These are phyloP conservation scores for Scaptomyza hsui DNA, from an alignment of 1,140 invertebrate genomes.

Conservation along the genomic window DNA sequence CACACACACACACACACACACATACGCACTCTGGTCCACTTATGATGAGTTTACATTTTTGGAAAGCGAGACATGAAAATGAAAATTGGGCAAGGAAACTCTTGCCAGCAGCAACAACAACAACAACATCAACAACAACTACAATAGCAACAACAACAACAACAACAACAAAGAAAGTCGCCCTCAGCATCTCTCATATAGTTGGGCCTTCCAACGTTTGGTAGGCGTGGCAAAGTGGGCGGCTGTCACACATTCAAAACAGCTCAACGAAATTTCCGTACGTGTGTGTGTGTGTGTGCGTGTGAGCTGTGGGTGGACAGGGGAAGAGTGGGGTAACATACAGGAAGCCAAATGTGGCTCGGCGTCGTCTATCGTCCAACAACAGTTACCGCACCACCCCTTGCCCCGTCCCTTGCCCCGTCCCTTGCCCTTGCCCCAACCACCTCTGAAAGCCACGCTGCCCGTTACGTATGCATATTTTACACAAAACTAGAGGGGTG, in stretches of 20 bases:
- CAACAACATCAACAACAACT: too few species aligned
- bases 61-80: conserved; percentile 61
- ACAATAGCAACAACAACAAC: conserved; percentile 5
- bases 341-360: conserved; percentile 80
- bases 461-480: conserved; percentile 80
- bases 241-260: conserved; percentile 80
- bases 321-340: conserved; percentile 2
- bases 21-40: conserved; percentile 68
- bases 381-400: conserved; percentile 5
- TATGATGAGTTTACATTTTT: conserved; percentile 82
- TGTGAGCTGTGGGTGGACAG: background rate
- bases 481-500: conserved; percentile 6
- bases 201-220: conserved; percentile 5
- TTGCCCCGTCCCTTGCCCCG: conserved; percentile 6
- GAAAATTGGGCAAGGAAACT: conserved; percentile 70
- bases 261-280: conserved; percentile 54
- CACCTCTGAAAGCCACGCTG: conserved; percentile 30
- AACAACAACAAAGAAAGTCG: conserved; percentile 32
- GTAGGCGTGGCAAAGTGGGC: conserved; percentile 38
- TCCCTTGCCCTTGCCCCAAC: background rate
- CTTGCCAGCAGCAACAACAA: conserved; percentile 34
- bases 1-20: conserved; percentile 11
- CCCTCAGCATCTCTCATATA: conserved; percentile 38
- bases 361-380: conserved; percentile 56
- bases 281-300: background rate